A percentile compares a stretch with the other conserved stretches of the same genome.
phyloP scores from a whole-genome alignment of 2,113 vertebrate species.

The Corvus cornix region DNA sequence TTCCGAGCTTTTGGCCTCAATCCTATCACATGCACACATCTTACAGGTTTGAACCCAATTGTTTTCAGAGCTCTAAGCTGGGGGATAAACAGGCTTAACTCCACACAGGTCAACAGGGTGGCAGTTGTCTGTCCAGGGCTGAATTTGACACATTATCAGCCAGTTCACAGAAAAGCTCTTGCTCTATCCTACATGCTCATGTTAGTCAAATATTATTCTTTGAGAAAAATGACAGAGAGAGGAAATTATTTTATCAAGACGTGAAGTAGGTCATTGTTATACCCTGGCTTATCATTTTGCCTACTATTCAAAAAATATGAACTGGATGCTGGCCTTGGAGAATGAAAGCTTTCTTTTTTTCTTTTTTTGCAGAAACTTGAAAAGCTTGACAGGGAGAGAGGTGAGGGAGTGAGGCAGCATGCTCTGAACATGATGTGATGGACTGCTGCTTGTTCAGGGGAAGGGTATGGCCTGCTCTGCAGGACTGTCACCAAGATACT shows the following conservation, averaged over 20 bases:
- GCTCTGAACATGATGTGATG: background rate
- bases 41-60: conserved; percentile 24
- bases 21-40: background rate
- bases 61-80: conserved; percentile 32
- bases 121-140: conserved; percentile 16
- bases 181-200: background rate
- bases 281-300: conserved; percentile 37
- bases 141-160: background rate
- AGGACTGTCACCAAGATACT: background rate
- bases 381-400: background rate
- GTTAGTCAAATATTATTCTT: conserved; percentile 54
- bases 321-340: background rate
- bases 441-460: background rate
- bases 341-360: background rate
- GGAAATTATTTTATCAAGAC: conserved; percentile 59
- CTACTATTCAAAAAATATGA: background rate
- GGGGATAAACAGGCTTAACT: conserved; percentile 40
- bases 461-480: background rate
- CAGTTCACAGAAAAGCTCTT: conserved; percentile 13
- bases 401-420: background rate
- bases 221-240: conserved; percentile 31
- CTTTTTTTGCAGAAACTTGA: background rate
- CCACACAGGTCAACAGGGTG: background rate
- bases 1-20: background rate
- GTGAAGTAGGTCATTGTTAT: conserved; percentile 52